These are phyloP conservation scores for Plebejus melissa DNA, from an alignment of 2,888 invertebrate genomes.

Conservation along the genomic window DNA sequence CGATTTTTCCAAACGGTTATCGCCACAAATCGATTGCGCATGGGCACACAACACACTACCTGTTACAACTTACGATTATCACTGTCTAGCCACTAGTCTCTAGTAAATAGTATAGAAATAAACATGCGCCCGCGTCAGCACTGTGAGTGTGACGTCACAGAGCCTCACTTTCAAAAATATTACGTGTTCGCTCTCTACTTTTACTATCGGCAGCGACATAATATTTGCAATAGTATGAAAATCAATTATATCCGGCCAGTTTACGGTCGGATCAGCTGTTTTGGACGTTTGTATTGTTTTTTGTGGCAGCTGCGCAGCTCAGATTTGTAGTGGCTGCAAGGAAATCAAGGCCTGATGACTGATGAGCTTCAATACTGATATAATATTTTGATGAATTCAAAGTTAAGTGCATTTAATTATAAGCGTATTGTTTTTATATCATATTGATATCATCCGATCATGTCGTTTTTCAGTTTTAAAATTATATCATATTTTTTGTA, in stretches of 20 bases:
- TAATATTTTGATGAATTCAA: too few species aligned
- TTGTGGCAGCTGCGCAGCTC: too few species aligned
- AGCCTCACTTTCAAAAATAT: constrained; percentile 64
- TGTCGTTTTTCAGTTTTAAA: too few species aligned
- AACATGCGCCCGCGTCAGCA: background rate
- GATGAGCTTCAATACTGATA: too few species aligned
- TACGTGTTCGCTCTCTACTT: constrained; percentile 50
- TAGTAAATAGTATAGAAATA: background rate
- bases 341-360: too few species aligned
- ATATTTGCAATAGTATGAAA: constrained; percentile 8
- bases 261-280: background rate
- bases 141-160: constrained; percentile 54
- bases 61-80: background rate
- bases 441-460: too few species aligned
- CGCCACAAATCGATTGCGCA: too few species aligned
- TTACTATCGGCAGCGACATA: constrained; percentile 51
- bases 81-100: background rate
- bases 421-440: too few species aligned
- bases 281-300: background rate
- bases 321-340: too few species aligned
- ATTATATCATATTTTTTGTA: too few species aligned
- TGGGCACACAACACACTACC: background rate
- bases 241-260: background rate
- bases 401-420: too few species aligned
- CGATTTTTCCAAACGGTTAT: too few species aligned